Conservation (phyloP, 1,140 invertebrate species). For the Drosophila lini region DNA sequence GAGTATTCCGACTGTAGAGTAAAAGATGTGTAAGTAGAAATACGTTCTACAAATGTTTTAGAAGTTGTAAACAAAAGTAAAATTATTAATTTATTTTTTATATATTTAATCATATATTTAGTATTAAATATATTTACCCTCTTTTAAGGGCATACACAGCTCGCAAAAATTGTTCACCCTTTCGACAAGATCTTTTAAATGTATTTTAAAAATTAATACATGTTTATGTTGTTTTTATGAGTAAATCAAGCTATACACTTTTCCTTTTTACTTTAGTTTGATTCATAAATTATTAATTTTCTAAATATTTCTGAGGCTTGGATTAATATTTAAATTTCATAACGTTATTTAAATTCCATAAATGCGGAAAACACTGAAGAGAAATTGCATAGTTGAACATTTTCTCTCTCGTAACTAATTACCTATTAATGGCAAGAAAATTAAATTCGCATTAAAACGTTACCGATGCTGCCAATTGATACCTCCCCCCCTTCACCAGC, state of each 20-base stretch:
- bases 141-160: too few species aligned
- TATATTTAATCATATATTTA: too few species aligned
- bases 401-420: slow-evolving; percentile 26
- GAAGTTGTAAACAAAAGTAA: neutral
- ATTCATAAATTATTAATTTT: too few species aligned
- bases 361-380: neutral
- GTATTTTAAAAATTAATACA: too few species aligned
- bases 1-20: neutral
- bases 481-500: neutral
- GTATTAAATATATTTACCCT: too few species aligned
- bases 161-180: too few species aligned
- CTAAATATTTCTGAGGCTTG: too few species aligned
- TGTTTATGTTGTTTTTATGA: too few species aligned
- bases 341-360: neutral
- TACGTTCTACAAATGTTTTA: neutral
- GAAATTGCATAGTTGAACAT: neutral
- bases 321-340: neutral
- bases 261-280: too few species aligned
- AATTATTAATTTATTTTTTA: neutral
- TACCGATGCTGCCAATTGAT: slow-evolving; percentile 15
- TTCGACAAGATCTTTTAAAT: too few species aligned
- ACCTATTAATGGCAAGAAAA: slow-evolving; percentile 40
- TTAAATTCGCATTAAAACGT: slow-evolving; percentile 25
- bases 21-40: neutral
- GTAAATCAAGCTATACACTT: too few species aligned